Evolutionary conservation across 1,140 invertebrate species (phyloP), one percentile per base, ranked within the genome.

Genomic region (Odontomachus brunneus): DNA sequence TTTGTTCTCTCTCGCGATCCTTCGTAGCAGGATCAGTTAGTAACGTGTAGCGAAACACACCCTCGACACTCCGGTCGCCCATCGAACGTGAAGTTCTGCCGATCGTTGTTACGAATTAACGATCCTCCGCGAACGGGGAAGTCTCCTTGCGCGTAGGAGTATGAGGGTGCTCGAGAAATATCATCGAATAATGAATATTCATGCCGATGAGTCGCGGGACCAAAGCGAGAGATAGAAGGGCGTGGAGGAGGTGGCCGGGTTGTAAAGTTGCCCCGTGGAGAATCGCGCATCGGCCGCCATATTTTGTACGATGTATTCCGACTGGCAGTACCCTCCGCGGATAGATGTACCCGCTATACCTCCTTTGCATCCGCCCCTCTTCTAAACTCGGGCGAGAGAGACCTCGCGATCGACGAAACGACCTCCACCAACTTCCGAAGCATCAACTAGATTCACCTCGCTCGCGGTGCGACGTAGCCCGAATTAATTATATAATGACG

Each of bases 181-280:
- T 94, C 93, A 94, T 94, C 93, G 92, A 94, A 93, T 93, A 92
- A 94, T 94, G 93, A 94, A 94, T 94, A 94, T 94, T 94, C 93
- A 94, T 94, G 93, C 89, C 91, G 92, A 94, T 93, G 93, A 93
- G 93, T 93, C 91, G 92, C 90, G 91, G 90, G 91, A 92, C 89
- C 89, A 89, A 85, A 88, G 88, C 84, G 87, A 90, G 90, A 92
- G 91, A 91, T 91, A 87, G 90, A 91, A 89, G 90, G 90, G 88
- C 83, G 73, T 72, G 75, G 88, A 90, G 86, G 86, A 89, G 89
- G 89, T 84, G 59, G 80, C 74, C 84, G 89, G 89, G 92, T 89
- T 91, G 92, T 93, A 92, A 94, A 93, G 93, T 93, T 94, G 90
- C 92, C 91, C 93, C 92, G 89, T 93, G 84, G 93, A 93, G 93